Evolutionary conservation across 2,113 vertebrate genomes (phyloP), one percentile per base, ranked within the genome.

Genomic region (Gambusia holbrooki): DNA sequence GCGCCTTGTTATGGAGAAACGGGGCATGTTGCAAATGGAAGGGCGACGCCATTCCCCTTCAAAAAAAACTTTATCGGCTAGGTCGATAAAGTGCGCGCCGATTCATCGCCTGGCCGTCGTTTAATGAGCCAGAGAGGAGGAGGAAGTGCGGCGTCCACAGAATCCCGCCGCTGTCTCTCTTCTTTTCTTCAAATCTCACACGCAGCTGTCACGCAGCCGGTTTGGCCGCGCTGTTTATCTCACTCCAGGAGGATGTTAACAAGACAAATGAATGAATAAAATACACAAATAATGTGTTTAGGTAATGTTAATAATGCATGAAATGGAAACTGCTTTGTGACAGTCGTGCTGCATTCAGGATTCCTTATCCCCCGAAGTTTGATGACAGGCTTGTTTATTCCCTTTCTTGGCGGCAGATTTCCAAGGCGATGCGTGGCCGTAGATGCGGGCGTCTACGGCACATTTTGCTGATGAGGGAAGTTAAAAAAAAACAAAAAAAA

Each of bases 261-360:
- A 91, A 93, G 88, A 93, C 90, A 89, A 93, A 94, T 92, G 91
- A 94, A 93, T 89, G 91, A 92, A 94, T 93, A 93, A 58, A 92
- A 93, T 92, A 90, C 85, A 88, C 90, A 93, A 87, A 93, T 93
- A 91, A 92, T 88, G 86, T 69, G 85, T 93, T 93, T 93, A 93
- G 87, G 87, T 92, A 88, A 87, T 87, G 90, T 94, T 93, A 93
- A 93, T 93, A 93, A 93, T 93, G 92, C 81, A 94, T 92, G 92
- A 92, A 93, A 89, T 85, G 84, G 88, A 87, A 88, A 84, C 81
- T 76, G 89, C 80, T 81, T 89, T 83, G 73, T 92, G 90, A 93
- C 93, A 93, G 92, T 83, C 81, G 71, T 69, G 82, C 82, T 77
- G 85, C 81, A 87, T 85, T 83, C 79, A 83, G 83, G 88, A 84